Evolutionary conservation across 1,140 invertebrate genomes (phyloP).

Genomic region (Drosophila teissieri): DNA sequence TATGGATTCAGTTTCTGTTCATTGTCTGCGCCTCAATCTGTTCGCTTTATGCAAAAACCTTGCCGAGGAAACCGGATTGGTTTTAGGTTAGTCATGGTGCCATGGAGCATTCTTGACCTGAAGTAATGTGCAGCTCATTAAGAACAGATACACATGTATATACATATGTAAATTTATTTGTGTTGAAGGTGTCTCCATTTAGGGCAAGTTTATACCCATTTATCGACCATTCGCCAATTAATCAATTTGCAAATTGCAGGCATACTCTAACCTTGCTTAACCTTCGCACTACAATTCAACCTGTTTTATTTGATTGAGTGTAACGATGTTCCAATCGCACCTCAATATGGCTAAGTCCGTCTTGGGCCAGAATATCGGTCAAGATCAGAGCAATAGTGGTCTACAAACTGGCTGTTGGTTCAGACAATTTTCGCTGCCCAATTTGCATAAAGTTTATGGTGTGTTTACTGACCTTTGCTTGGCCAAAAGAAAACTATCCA

Average conservation of each 20-base stretch:
- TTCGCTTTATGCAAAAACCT: slow-evolving; percentile 54
- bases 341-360: slow-evolving; percentile 22
- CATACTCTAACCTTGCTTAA: slow-evolving; percentile 45
- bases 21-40: slow-evolving; percentile 39
- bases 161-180: not conserved
- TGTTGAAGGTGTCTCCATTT: slow-evolving; percentile 50
- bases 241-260: slow-evolving; percentile 63
- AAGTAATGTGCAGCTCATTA: slow-evolving; percentile 47
- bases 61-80: slow-evolving; percentile 46
- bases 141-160: slow-evolving; percentile 23
- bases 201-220: slow-evolving; percentile 21
- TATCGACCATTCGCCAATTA: slow-evolving; percentile 38
- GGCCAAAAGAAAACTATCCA: slow-evolving; percentile 20
- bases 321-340: slow-evolving; percentile 41
- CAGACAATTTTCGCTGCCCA: slow-evolving; percentile 37
- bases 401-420: slow-evolving; percentile 44
- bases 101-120: slow-evolving; percentile 45
- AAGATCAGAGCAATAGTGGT: slow-evolving; percentile 55
- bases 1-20: slow-evolving; percentile 28
- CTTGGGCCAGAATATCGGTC: slow-evolving; percentile 59
- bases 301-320: slow-evolving; percentile 17
- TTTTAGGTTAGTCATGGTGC: slow-evolving; percentile 47
- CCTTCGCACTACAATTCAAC: slow-evolving; percentile 56
- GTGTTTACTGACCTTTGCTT: slow-evolving; percentile 43
- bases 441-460: slow-evolving; percentile 61